Base-by-base conservation (phyloP, 2,797 vertebrate species). In the Channallabes apus region DNA sequence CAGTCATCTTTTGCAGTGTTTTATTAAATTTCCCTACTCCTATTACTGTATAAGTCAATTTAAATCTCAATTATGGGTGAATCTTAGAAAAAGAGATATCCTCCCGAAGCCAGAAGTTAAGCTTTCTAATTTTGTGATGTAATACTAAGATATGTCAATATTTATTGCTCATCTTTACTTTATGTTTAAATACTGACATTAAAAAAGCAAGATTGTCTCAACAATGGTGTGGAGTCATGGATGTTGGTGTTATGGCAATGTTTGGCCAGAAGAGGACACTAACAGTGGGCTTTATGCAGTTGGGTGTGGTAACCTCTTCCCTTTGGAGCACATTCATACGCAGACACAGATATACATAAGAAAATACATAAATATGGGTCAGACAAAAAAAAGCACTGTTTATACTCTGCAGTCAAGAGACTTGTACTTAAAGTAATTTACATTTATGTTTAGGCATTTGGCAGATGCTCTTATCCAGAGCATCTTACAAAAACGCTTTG, bases 271-370 rank as follows among this genome's bases (percentile, higher is more conserved):
- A 82, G 83, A 82, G 80, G 86, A 79, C 22, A 38, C 67, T 84
- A 71, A 32, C 5, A 32, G 83, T 32, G 51, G 62, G 62, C 9
- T 81, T 8, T 18, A 27, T 61, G 67, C 6, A 32, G 61, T 82
- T 87, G 86, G 86, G 86, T 67, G 86, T 87, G 86, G 83, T 85
- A 82, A 64, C 54, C 15, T 56, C 59, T 64, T 59, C 58, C 41
- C 17, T 51, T 76, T 58, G n/a, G 20, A 80, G 56, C 20, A 56
- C n/a, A n/a, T 22, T 64, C 35, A 61, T 7, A 22, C 6, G n/a
- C 9, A 58, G 46, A 64, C 22, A 27, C 58, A 62, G 32, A 78
- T 73, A 56, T 54, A 65, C 14, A 75, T 65, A 24, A 41, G 41
- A 41, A 51, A 6, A 41, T 62, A 22, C 15, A 72, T 29, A 80